phyloP scores from a whole-genome alignment of 2,797 vertebrate genomes.

The Schizothorax lantsangensis region DNA sequence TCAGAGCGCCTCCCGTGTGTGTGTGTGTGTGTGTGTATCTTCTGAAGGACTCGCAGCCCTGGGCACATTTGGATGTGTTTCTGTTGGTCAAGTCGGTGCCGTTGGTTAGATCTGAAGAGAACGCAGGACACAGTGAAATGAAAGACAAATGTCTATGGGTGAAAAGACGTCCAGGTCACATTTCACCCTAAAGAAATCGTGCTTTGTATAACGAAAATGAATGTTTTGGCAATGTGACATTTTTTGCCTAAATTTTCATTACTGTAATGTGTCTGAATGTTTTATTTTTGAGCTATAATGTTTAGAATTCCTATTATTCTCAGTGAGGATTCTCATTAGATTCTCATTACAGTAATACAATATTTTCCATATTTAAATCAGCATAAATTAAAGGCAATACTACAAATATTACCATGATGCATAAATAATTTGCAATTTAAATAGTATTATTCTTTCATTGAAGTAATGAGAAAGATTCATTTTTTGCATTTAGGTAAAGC shows the following conservation, averaged over 20 bases:
- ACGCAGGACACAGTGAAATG: constrained; percentile 27
- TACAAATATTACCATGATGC: not conserved
- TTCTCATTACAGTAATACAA: constrained; percentile 19
- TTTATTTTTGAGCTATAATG: constrained; percentile 6
- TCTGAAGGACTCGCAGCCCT: constrained; percentile 40
- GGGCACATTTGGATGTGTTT: constrained; percentile 29
- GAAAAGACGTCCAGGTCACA: not conserved
- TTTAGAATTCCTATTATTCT: constrained; percentile 2
- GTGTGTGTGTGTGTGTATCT: constrained; percentile 19
- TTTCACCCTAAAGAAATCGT: not conserved
- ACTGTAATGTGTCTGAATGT: not conserved
- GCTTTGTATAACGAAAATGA: not conserved
- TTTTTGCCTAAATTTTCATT: not conserved
- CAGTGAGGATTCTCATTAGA: constrained; percentile 23
- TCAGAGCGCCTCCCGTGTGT: constrained; percentile 19
- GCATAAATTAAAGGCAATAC: constrained; percentile 17
- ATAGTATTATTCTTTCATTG: not conserved
- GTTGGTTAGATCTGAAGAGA: constrained; percentile 35
- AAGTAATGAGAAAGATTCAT: not conserved
- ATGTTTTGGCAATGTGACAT: not conserved
- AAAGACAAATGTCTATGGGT: constrained; percentile 46
- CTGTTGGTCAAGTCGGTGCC: constrained; percentile 36
- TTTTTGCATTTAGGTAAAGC: constrained; percentile 2
- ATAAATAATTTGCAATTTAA: not conserved
- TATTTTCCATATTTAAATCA: constrained; percentile 32